A percentile compares a stretch with the other conserved stretches of the same genome.
Conservation (phyloP, 1,140 invertebrate species). For the Brachionus calyciflorus region DNA sequence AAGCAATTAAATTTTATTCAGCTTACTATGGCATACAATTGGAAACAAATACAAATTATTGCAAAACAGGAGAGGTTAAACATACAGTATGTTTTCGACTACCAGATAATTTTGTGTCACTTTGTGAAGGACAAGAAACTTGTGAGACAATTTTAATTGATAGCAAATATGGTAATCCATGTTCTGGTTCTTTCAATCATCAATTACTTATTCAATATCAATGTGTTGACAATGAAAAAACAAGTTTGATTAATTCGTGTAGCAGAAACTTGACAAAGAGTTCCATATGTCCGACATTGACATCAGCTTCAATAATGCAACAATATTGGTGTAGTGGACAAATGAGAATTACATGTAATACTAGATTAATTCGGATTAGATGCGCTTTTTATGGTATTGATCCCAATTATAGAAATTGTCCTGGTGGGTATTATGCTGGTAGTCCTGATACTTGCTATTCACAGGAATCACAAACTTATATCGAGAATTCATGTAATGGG, state of each 20-base stretch:
- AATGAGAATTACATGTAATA: neutral
- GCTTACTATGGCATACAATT: slow-evolving; percentile 24
- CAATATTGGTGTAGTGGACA: neutral
- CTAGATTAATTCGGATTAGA: neutral
- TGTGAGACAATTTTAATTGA: neutral
- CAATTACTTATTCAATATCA: slow-evolving; percentile 39
- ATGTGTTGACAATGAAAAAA: slow-evolving; percentile 1
- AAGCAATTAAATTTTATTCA: slow-evolving; percentile 3
- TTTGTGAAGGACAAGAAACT: neutral
- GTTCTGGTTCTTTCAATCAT: slow-evolving; percentile 7
- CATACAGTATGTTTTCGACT: slow-evolving; percentile 10
- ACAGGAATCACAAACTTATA: neutral
- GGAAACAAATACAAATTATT: slow-evolving; percentile 29
- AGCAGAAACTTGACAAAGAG: neutral
- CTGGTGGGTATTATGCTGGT: neutral
- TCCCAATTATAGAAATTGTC: slow-evolving; percentile 14
- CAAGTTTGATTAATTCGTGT: neutral
- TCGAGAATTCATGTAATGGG: neutral
- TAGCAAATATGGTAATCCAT: neutral
- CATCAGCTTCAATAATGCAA: neutral
- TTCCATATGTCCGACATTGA: slow-evolving; percentile 8
- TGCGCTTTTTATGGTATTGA: slow-evolving; percentile 44
- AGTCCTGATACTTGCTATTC: slow-evolving; percentile 23
- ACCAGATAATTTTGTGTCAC: neutral
- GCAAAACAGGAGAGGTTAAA: neutral